phyloP scores from a whole-genome alignment of 1,140 invertebrate species.

The Bombus impatiens region DNA sequence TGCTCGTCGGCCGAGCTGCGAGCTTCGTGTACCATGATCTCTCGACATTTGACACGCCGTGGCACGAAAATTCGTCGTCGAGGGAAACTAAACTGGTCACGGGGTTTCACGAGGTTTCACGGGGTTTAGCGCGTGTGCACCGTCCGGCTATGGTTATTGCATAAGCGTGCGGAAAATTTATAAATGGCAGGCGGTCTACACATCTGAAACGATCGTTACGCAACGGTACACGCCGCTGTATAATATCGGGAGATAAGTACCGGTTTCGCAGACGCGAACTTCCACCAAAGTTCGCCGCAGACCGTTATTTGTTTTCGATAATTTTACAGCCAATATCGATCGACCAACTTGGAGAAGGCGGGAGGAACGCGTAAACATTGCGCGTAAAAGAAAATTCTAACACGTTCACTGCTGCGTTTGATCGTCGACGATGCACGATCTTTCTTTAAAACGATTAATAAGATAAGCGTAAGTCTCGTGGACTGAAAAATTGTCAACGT shows the following conservation, averaged over 20 bases:
- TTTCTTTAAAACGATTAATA: no score
- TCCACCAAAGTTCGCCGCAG: slow-evolving; percentile 36
- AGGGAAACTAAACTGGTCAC: slow-evolving; percentile 7
- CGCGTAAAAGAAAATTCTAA: no score
- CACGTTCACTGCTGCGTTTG: no score
- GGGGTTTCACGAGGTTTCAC: no score
- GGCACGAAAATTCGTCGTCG: slow-evolving; percentile 20
- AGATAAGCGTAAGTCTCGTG: no score
- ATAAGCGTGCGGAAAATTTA: slow-evolving; percentile 49
- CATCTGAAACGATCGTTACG: slow-evolving; percentile 44
- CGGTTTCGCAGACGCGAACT: slow-evolving; percentile 37
- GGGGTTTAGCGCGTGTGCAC: not conserved
- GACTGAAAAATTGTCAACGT: no score
- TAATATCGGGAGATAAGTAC: slow-evolving; percentile 52
- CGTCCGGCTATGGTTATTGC: slow-evolving; percentile 10
- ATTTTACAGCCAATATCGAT: not conserved
- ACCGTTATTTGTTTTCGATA: slow-evolving; percentile 54
- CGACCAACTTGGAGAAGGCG: not conserved
- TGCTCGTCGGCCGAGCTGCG: no score
- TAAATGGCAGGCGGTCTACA: slow-evolving; percentile 42
- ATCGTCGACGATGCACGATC: no score
- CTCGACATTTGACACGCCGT: not conserved
- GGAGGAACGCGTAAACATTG: no score
- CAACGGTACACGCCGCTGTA: slow-evolving; percentile 42
- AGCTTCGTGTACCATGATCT: not conserved